Evolutionary conservation across 2,113 vertebrate genomes (phyloP), one percentile per base, ranked within the genome.

Genomic region (Oreochromis niloticus): DNA sequence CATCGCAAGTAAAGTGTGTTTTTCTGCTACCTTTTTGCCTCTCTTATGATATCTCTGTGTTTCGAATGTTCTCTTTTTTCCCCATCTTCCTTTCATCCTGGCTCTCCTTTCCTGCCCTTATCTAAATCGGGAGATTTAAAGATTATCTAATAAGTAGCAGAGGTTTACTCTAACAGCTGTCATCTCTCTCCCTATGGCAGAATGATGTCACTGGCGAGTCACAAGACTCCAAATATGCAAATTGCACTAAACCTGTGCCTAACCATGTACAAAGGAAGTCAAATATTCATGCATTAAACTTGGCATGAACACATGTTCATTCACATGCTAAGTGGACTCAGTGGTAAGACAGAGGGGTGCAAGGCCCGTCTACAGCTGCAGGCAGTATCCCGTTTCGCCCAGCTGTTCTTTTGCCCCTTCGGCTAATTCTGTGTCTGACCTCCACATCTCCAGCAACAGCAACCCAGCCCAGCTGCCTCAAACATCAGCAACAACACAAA

Each of bases 351-450:
- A 89, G 66, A 87, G 85, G 86, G 56, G 13, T 30, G 54, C 81
- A 80, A 82, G 63, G 91, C 88, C 85, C 87, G 85, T 86, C 68
- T 78, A 87, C 75, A 86, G 91, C 93, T 93, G 85, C 46, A 80
- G 93, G 93, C 94, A 1, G n/a, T 24, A 88, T 89, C 68, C 81
- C 2, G 5, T 80, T 87, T 83, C 4, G 0, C 80, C 91, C 95
- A 95, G 94, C 92, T 95, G 94, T 95, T 94, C 81, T 85, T 92
- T 86, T 88, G 32, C n/a, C 88, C 94, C 91, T 59, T 85, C 81
- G 66, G 93, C 89, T 46, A 88, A 84, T 71, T 83, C 48, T 61
- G 83, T 39, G 79, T 93, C 78, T 91, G 93, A 93, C 94, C 95
- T 94, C 93, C 86, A 30, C 86, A 75, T 92, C 68, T 80, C 61